Evolutionary conservation across 2,888 invertebrate genomes (phyloP).

Genomic region (Heliconius ismenius): DNA sequence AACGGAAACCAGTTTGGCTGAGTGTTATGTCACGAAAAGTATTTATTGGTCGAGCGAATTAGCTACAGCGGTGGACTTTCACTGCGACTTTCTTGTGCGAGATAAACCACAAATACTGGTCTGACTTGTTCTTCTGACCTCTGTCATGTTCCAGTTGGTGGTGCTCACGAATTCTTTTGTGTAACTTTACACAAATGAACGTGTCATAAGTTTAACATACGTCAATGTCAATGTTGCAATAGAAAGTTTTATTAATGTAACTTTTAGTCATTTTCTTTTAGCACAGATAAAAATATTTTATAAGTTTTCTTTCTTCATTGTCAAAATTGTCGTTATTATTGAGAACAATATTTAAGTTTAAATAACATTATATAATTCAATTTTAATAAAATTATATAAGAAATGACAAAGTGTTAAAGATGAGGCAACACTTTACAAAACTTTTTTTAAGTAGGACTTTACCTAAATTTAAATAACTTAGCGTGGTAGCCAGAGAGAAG

Average conservation of each 20-base stretch:
- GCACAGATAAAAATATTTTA: background rate
- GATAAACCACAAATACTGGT: constrained; percentile 60
- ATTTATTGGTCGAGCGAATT: constrained; percentile 70
- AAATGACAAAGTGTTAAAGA: background rate
- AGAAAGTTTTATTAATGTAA: constrained; percentile 50
- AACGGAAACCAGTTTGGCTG: constrained; percentile 66
- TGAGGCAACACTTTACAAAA: background rate
- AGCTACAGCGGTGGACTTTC: constrained; percentile 71
- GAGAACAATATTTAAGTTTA: background rate
- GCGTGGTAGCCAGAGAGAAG: no score
- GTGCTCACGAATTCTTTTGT: constrained; percentile 64
- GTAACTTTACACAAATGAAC: constrained; percentile 54
- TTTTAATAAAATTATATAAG: background rate
- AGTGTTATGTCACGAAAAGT: constrained; percentile 72
- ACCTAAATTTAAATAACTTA: background rate
- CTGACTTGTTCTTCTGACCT: constrained; percentile 66
- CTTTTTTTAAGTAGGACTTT: background rate
- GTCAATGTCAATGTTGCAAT: constrained; percentile 58
- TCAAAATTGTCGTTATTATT: background rate
- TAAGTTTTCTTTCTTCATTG: background rate
- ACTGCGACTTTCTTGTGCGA: constrained; percentile 72
- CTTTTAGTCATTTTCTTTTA: background rate
- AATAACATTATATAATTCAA: background rate
- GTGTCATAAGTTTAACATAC: constrained; percentile 51
- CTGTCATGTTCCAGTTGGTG: constrained; percentile 53